Conservation (phyloP, 2,113 vertebrate species). For the Casuarius casuarius region DNA sequence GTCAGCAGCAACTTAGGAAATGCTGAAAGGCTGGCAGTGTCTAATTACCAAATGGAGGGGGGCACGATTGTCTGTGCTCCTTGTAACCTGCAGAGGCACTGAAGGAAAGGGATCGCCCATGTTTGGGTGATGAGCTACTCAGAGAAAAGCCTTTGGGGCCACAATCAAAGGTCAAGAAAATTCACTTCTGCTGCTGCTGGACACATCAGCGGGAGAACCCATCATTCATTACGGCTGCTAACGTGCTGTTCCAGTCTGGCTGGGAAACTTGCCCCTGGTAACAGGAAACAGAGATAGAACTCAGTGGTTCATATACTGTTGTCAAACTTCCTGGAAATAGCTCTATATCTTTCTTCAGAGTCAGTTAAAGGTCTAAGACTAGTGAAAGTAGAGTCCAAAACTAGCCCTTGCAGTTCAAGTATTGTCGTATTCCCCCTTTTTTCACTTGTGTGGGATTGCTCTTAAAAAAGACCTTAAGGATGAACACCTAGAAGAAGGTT, state of each 20-base stretch:
- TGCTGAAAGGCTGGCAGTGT: not conserved
- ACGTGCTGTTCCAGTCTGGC: rapidly evolving
- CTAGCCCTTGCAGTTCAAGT: not conserved
- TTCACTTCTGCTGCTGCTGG: not conserved
- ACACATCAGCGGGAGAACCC: not conserved
- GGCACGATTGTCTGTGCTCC: not conserved
- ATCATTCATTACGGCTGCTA: not conserved
- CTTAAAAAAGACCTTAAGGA: not conserved
- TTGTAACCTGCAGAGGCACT: not conserved
- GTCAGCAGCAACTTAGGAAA: not conserved
- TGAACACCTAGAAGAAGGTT: rapidly evolving
- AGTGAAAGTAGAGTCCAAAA: not conserved
- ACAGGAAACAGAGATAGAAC: not conserved
- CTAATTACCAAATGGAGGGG: not conserved
- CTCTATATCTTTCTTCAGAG: not conserved
- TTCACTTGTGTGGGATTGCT: not conserved
- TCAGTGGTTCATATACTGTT: not conserved
- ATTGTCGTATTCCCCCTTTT: not conserved
- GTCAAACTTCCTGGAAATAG: not conserved
- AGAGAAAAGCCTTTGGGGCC: not conserved
- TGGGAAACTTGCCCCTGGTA: not conserved
- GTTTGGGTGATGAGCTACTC: not conserved
- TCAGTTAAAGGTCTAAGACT: not conserved
- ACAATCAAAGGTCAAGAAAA: not conserved
- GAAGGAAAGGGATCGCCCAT: not conserved